Evolutionary conservation across 2,888 invertebrate species (phyloP).

Genomic region (Altica lythri): DNA sequence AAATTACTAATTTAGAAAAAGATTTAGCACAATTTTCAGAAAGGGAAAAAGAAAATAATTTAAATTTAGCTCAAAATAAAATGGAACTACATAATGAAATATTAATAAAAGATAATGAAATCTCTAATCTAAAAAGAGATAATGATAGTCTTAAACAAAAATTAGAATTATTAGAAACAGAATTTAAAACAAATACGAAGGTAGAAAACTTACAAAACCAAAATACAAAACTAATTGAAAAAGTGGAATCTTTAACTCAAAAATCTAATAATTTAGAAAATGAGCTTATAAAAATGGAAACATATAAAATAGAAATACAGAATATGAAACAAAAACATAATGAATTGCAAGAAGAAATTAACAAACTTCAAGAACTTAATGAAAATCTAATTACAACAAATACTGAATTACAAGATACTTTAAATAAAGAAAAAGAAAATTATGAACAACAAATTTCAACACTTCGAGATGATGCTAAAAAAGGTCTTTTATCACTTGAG

Average conservation of each 20-base stretch:
- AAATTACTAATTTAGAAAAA: conserved; percentile 49
- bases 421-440: conserved; percentile 55
- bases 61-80: conserved; percentile 54
- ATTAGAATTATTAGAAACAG: conserved; percentile 43
- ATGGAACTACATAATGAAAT: conserved; percentile 56
- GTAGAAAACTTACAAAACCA: conserved; percentile 52
- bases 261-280: conserved; percentile 50
- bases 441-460: conserved; percentile 58
- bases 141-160: conserved; percentile 46
- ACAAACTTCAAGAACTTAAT: conserved; percentile 10
- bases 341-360: conserved; percentile 18
- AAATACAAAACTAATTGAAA: conserved; percentile 54
- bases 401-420: conserved; percentile 32
- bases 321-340: conserved; percentile 31
- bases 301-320: conserved; percentile 47
- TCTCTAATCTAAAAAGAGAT: conserved; percentile 51
- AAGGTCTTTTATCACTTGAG: conserved; percentile 49
- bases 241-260: conserved; percentile 49
- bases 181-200: conserved; percentile 39
- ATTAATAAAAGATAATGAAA: conserved; percentile 52
- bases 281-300: conserved; percentile 51
- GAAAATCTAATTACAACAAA: conserved; percentile 26
- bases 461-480: conserved; percentile 58
- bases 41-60: conserved; percentile 53
- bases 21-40: conserved; percentile 46